Percentiles rank a stretch among this genome's conserved stretches.
phyloP scores from a whole-genome alignment of 1,140 invertebrate genomes.

The Solenopsis fugax region DNA sequence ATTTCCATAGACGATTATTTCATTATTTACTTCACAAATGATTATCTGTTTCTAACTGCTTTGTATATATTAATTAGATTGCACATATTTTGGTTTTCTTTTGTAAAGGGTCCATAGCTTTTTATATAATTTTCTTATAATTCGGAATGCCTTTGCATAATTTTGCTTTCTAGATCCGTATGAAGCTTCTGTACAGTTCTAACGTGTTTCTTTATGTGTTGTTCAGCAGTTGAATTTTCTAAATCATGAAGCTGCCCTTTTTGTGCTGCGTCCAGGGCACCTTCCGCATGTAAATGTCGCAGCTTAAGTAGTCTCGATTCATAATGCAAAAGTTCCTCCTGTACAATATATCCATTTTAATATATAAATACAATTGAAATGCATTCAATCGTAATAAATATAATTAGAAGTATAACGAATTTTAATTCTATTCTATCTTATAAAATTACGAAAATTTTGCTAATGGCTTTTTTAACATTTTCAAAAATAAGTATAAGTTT shows the following conservation, averaged over 20 bases:
- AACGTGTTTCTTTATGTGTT: conserved; percentile 93
- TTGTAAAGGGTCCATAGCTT: conserved; percentile 1
- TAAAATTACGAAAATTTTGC: conserved; percentile 10
- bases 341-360: conserved; percentile 64
- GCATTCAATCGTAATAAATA: background rate
- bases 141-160: conserved; percentile 92
- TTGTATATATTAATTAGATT: conserved; percentile 25
- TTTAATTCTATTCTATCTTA: conserved; percentile 7
- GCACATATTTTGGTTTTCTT: background rate
- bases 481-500: background rate
- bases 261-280: conserved; percentile 83
- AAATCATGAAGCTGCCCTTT: conserved; percentile 77
- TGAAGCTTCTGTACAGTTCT: conserved; percentile 96
- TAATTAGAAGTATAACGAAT: no score
- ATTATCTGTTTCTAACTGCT: conserved; percentile 3
- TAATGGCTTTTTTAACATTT: background rate
- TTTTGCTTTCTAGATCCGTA: conserved; percentile 92
- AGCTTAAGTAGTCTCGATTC: conserved; percentile 95
- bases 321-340: conserved; percentile 95
- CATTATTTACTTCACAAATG: conserved; percentile 2
- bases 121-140: conserved; percentile 85
- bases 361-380: conserved; percentile 1
- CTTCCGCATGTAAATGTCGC: conserved; percentile 92
- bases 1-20: conserved; percentile 7
- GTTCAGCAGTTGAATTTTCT: conserved; percentile 86